phyloP scores from a whole-genome alignment of 1,140 invertebrate species.

The Brachionus plicatilis region DNA sequence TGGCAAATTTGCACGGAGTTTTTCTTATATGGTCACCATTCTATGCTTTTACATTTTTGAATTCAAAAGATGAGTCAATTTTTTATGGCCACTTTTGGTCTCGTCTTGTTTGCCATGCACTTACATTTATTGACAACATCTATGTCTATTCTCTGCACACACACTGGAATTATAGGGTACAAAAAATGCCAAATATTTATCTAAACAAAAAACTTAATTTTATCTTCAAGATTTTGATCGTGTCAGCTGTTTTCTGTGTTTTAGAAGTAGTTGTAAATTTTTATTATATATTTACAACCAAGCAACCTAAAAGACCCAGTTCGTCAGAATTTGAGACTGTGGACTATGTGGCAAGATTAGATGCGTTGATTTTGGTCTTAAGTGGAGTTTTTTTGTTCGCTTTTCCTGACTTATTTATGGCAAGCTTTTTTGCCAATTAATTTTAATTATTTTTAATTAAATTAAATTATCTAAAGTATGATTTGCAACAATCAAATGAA shows the following conservation, averaged over 20 bases:
- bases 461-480: neutral
- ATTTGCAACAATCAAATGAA: neutral
- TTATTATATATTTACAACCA: neutral
- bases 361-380: neutral
- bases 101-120: neutral
- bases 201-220: neutral
- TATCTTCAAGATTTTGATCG: neutral
- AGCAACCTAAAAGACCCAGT: neutral
- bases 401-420: conserved; percentile 13
- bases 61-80: conserved; percentile 1
- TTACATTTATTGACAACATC: neutral
- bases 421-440: neutral
- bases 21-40: neutral
- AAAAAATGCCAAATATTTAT: neutral
- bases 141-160: neutral
- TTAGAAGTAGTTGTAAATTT: neutral
- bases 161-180: conserved; percentile 9
- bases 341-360: neutral
- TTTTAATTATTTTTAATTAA: neutral
- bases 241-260: neutral
- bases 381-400: neutral
- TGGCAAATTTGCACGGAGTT: neutral
- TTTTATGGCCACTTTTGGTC: conserved; percentile 13
- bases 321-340: neutral
- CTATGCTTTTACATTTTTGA: neutral